Evolutionary conservation across 1,140 invertebrate genomes (phyloP).

Genomic region (Drosophila aff.): DNA sequence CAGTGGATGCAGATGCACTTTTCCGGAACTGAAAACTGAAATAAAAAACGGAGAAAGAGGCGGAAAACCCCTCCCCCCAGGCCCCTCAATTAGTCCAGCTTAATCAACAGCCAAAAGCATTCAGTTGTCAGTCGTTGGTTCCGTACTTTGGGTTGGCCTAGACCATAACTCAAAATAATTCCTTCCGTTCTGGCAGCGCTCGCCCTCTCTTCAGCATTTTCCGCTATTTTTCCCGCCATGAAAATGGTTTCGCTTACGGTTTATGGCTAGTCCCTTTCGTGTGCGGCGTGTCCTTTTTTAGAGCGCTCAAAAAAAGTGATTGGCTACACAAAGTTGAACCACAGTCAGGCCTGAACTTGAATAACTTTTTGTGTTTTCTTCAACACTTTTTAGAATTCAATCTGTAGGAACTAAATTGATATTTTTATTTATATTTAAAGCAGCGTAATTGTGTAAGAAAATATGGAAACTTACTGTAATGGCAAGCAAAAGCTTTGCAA

Average conservation of each 20-base stretch:
- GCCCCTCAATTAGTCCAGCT: slow-evolving; percentile 10
- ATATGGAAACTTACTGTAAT: neutral
- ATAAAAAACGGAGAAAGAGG: neutral
- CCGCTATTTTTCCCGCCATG: neutral
- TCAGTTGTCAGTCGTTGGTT: neutral
- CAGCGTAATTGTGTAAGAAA: too few relatives aligned
- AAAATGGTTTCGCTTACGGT: slow-evolving; percentile 16
- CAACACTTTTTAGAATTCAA: neutral
- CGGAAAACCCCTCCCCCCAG: too few relatives aligned
- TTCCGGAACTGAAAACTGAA: neutral
- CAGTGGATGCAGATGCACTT: slow-evolving; percentile 20
- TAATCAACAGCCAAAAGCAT: slow-evolving; percentile 23
- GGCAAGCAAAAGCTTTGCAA: neutral
- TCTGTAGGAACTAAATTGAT: neutral
- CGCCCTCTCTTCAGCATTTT: neutral
- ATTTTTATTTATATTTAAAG: neutral
- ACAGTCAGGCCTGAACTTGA: neutral
- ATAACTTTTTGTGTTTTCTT: too few relatives aligned
- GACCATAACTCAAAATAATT: slow-evolving; percentile 25
- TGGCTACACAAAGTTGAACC: neutral
- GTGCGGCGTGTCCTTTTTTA: slow-evolving; percentile 6
- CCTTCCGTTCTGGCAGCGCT: slow-evolving; percentile 7
- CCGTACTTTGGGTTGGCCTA: slow-evolving; percentile 10
- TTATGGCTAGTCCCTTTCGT: slow-evolving; percentile 14
- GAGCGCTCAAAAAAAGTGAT: slow-evolving; percentile 9